Evolutionary conservation across 2,888 invertebrate species (phyloP), one percentile per base, ranked within the genome.

Genomic region (Creontiades dilutus): DNA sequence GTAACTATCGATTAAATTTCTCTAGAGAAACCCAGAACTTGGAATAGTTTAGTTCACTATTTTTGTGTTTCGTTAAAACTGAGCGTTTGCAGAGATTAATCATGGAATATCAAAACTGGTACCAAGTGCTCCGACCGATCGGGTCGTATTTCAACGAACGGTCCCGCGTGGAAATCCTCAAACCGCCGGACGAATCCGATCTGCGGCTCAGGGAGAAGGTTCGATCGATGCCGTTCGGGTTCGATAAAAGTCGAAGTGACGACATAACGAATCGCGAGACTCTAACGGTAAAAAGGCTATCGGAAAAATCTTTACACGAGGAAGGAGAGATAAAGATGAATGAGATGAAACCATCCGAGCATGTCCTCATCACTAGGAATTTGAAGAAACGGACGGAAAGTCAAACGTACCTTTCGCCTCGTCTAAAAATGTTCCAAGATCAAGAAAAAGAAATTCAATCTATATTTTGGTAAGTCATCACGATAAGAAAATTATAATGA

Each of bases 61-160:
- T 37, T 7, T 37, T 37, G 3, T 37, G 7, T 37, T 37, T 37
- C 37, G 7, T 37, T 7, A 37, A 37, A 7, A 37, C 2, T 7
- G 37, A 37, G 2, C 37, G 37, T 7, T 37, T 2, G 37, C 37
- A 37, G 37, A 7, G 37, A 37, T 37, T n/a, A 0, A n/a, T 7
- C 7, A 68, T 68, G 47, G 82, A 82, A 52, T 82, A 82, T 27
- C 47, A 52, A 23, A 48, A 86, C n/a, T 86, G 86, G 86, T 86
- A 86, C 75, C 86, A 86, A 75, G 27, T 86, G 1, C 37, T 86
- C 7, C 47, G 75, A 37, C 86, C 86, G 11, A 47, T 47, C 11
- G 86, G 86, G 7, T 86, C 27, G 19, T n/a, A 14, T n/a, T 23
- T 47, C 23, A 75, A 47, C 13, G 48, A 86, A 14, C 19, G n/a